phyloP scores from a whole-genome alignment of 2,888 invertebrate species.

The Lepas anatifera region DNA sequence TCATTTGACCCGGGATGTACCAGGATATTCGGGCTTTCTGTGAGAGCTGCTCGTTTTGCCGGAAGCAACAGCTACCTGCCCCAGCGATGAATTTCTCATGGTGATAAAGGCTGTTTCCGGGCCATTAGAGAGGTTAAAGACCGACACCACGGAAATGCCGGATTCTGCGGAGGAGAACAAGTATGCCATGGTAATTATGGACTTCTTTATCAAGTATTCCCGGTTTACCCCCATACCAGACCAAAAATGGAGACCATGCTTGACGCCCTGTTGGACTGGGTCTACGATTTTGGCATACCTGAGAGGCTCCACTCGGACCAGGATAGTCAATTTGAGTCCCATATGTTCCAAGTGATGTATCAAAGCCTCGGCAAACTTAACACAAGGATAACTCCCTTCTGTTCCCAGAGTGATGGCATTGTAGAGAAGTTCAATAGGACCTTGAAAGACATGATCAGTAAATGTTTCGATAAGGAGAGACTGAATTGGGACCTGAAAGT shows the following conservation, averaged over 20 bases:
- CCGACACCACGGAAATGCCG: neutral
- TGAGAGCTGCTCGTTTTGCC: neutral
- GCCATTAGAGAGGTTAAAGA: neutral
- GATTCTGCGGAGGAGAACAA: neutral
- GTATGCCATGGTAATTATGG: neutral
- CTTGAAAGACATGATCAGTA: neutral
- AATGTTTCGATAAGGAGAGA: neutral
- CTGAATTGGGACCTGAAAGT: neutral
- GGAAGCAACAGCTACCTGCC: neutral
- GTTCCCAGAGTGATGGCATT: neutral
- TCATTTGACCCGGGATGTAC: neutral
- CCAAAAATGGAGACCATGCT: neutral
- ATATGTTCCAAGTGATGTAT: neutral
- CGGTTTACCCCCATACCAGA: neutral
- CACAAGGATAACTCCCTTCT: neutral
- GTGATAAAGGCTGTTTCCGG: neutral
- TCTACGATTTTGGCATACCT: neutral
- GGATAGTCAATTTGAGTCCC: neutral
- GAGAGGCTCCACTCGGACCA: neutral
- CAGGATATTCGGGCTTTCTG: neutral
- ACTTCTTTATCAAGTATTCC: neutral
- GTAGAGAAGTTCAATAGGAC: neutral
- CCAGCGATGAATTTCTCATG: neutral
- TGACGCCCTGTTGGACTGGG: neutral
- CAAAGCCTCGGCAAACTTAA: neutral